Evolutionary conservation across 2,113 vertebrate species (phyloP).

Genomic region (Oreochromis tanganicae): DNA sequence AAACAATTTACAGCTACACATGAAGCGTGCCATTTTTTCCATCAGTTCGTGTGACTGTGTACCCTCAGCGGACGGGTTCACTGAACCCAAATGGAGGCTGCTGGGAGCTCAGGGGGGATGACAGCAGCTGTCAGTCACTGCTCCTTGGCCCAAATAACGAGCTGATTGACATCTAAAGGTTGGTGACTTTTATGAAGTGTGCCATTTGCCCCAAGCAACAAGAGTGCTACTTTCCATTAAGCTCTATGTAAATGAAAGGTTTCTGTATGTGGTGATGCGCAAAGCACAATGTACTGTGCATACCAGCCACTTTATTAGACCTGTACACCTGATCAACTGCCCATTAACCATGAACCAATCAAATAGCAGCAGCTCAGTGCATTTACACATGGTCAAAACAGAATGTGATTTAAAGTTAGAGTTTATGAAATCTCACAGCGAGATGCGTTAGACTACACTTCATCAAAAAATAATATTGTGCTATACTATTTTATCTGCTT

Average conservation of each 20-base stretch:
- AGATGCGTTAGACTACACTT: not conserved
- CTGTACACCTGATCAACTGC: not conserved
- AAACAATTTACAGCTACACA: not conserved
- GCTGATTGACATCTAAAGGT: slow-evolving; percentile 54
- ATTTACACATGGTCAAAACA: not conserved
- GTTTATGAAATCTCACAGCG: not conserved
- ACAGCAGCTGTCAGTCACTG: slow-evolving; percentile 22
- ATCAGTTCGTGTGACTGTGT: not conserved
- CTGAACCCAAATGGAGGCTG: slow-evolving; percentile 24
- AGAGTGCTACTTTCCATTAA: slow-evolving; percentile 33
- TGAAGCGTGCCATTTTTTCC: slow-evolving; percentile 12
- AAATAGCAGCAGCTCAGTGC: not conserved
- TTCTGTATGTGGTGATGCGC: not conserved
- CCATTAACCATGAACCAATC: not conserved
- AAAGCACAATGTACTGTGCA: not conserved
- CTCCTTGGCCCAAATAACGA: slow-evolving; percentile 43
- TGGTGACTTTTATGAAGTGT: slow-evolving; percentile 52
- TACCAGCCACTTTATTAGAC: not conserved
- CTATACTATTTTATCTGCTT: not conserved
- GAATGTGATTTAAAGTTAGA: not conserved
- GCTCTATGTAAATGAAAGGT: slow-evolving; percentile 1
- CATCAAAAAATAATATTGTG: not conserved
- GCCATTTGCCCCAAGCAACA: slow-evolving; percentile 5
- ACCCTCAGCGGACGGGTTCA: not conserved
- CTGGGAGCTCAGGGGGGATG: not conserved